Conservation (phyloP, 2,797 vertebrate species). For the Danio kyathit region DNA sequence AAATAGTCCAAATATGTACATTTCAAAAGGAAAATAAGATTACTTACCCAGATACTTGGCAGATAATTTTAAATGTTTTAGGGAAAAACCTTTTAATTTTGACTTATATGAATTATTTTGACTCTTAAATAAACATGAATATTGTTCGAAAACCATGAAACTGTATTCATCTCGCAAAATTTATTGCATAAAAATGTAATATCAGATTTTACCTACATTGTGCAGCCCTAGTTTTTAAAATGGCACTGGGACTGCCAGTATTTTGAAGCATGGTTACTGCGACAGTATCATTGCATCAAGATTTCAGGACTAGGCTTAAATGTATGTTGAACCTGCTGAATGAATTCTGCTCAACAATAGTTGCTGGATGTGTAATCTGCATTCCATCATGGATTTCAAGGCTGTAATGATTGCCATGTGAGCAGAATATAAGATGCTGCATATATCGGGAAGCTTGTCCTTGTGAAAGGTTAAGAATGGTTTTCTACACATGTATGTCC, state of each 20-base stretch:
- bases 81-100: too few species aligned
- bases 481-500: constrained; percentile 24
- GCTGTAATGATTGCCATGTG: constrained; percentile 2
- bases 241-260: neutral
- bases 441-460: neutral
- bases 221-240: neutral
- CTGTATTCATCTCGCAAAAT: too few species aligned
- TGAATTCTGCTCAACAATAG: neutral
- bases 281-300: neutral
- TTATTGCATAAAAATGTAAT: too few species aligned
- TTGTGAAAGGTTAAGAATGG: constrained; percentile 36
- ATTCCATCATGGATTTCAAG: neutral
- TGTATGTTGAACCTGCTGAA: neutral
- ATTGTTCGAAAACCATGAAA: too few species aligned
- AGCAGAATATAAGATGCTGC: neutral
- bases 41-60: too few species aligned
- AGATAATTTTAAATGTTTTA: too few species aligned
- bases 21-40: too few species aligned
- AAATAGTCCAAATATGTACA: too few species aligned
- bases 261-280: neutral
- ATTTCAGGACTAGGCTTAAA: neutral
- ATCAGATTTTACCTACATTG: too few species aligned
- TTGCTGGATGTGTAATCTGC: neutral
- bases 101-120: too few species aligned
- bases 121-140: too few species aligned